Conservation (phyloP, 2,113 vertebrate genomes). For the Microtus pennsylvanicus region DNA sequence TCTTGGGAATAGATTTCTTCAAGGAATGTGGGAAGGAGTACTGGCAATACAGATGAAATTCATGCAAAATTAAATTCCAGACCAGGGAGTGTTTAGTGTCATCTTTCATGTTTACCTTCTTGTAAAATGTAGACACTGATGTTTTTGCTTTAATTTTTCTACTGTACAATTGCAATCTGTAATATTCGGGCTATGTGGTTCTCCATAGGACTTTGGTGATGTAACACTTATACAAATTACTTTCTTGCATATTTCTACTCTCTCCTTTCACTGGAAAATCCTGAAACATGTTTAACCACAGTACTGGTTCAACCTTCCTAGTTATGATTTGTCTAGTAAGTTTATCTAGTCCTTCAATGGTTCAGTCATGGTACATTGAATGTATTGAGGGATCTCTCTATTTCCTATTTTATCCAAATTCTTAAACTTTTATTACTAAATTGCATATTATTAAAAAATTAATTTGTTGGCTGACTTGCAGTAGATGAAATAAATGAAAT, state of each 20-base stretch:
- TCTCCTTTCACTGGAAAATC: neutral
- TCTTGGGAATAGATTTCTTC: neutral
- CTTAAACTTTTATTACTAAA: neutral
- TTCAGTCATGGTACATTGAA: neutral
- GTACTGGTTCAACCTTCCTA: neutral
- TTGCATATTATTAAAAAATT: neutral
- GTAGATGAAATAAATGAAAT: neutral
- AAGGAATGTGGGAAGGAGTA: neutral
- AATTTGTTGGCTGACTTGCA: neutral
- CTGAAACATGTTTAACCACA: neutral
- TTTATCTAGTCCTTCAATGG: neutral
- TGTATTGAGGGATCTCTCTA: neutral
- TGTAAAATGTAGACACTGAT: neutral
- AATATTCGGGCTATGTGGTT: neutral
- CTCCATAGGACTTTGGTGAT: neutral
- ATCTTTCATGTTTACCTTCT: neutral
- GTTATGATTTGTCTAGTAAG: neutral
- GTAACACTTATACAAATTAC: neutral
- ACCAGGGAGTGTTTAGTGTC: neutral
- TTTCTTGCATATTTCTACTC: neutral
- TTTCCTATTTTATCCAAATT: neutral
- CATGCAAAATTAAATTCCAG: too few relatives aligned
- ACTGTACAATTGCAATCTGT: neutral
- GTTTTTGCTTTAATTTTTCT: neutral
- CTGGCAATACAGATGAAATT: neutral